phyloP scores from a whole-genome alignment of 2,888 invertebrate genomes.

The Agelastica alni region DNA sequence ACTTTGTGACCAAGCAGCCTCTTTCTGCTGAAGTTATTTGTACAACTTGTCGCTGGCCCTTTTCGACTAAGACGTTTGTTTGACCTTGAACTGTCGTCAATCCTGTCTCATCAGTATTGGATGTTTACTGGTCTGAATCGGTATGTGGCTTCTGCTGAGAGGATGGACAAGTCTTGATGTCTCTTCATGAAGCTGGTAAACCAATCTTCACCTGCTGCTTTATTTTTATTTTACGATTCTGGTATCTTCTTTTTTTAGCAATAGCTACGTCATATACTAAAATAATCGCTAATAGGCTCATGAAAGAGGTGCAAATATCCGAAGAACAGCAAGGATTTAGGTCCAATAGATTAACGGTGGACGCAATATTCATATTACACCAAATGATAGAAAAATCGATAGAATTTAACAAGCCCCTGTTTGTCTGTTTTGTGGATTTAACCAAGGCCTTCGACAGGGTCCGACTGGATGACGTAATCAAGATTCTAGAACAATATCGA shows the following conservation, averaged over 20 bases:
- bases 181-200: slow-evolving; percentile 15
- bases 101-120: slow-evolving; percentile 20
- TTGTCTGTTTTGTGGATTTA: too few relatives aligned
- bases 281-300: too few relatives aligned
- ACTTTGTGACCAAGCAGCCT: slow-evolving; percentile 2
- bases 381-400: too few relatives aligned
- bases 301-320: too few relatives aligned
- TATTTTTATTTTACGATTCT: slow-evolving; percentile 10
- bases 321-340: too few relatives aligned
- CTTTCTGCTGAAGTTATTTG: slow-evolving; percentile 20
- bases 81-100: slow-evolving; percentile 24
- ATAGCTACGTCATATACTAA: too few relatives aligned
- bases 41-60: slow-evolving; percentile 16
- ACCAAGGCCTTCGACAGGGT: too few relatives aligned
- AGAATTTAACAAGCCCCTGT: too few relatives aligned
- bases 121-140: not conserved
- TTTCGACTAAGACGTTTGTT: slow-evolving; percentile 12
- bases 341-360: too few relatives aligned
- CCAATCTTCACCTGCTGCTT: slow-evolving; percentile 12
- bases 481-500: too few relatives aligned
- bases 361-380: too few relatives aligned
- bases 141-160: slow-evolving; percentile 5
- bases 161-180: slow-evolving; percentile 8
- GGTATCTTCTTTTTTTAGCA: slow-evolving; percentile 3
- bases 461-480: too few relatives aligned